Percentiles rank a stretch among this genome's conserved stretches.
Evolutionary conservation across 2,888 invertebrate species (phyloP).

Genomic region (Hypena proboscidalis): DNA sequence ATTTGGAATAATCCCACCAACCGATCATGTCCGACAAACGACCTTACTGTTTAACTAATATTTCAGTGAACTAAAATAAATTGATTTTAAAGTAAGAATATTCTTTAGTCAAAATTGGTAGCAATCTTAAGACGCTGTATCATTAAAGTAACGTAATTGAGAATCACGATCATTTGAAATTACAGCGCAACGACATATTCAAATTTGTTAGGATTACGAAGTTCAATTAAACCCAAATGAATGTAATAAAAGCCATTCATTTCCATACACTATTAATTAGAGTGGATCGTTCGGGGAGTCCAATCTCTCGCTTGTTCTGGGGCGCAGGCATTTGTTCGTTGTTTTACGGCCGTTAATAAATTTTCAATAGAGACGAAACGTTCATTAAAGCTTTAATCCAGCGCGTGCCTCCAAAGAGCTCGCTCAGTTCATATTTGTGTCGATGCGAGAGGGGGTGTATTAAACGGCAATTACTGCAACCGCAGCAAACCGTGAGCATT

Average conservation of each 20-base stretch:
- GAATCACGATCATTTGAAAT: constrained; percentile 2
- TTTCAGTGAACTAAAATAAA: too few species aligned
- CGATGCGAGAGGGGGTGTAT: constrained; percentile 26
- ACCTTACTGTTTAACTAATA: too few species aligned
- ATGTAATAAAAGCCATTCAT: constrained; percentile 27
- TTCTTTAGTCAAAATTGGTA: background rate
- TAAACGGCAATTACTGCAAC: constrained; percentile 27
- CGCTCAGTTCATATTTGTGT: constrained; percentile 27
- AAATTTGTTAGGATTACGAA: background rate
- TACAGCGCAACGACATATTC: background rate
- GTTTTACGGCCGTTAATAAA: constrained; percentile 26
- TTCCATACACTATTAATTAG: constrained; percentile 20
- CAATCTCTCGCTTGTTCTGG: constrained; percentile 7
- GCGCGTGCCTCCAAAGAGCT: constrained; percentile 9
- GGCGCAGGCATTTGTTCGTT: constrained; percentile 14
- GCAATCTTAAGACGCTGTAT: too few species aligned
- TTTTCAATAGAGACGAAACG: constrained; percentile 34
- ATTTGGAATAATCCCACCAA: constrained; percentile 20
- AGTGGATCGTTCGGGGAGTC: constrained; percentile 10
- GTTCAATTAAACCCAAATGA: constrained; percentile 13
- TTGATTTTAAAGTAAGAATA: too few species aligned
- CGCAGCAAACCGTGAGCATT: constrained; percentile 13
- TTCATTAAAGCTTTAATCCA: constrained; percentile 38
- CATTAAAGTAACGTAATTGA: constrained; percentile 8
- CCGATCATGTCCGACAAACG: constrained; percentile 21